Conservation (phyloP, 2,888 invertebrate genomes). For the Cepaea hortensis region DNA sequence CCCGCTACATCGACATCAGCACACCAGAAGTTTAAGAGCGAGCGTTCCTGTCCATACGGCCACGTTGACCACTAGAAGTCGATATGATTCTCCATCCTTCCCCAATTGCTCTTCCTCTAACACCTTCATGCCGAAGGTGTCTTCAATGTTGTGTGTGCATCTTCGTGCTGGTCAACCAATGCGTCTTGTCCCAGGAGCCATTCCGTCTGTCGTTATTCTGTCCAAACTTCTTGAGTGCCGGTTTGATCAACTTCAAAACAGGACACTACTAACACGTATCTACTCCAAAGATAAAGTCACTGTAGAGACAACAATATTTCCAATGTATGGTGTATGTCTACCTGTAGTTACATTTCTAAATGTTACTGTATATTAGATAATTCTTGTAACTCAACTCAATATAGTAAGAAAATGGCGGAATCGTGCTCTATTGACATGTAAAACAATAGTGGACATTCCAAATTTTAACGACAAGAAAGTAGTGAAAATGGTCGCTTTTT, state of each 20-base stretch:
- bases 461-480: neutral
- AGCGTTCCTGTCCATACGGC: no score
- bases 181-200: no score
- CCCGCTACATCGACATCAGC: no score
- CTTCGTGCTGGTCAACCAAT: no score
- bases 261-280: neutral
- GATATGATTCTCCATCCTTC: no score
- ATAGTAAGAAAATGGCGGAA: neutral
- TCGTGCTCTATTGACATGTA: neutral
- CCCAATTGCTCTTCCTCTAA: no score
- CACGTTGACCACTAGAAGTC: no score
- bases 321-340: neutral
- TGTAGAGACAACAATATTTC: neutral
- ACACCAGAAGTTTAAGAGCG: no score
- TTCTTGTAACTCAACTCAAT: neutral
- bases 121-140: no score
- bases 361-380: neutral
- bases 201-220: no score
- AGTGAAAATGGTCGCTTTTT: neutral
- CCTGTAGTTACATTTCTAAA: neutral
- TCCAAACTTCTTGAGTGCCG: neutral
- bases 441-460: neutral
- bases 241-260: neutral
- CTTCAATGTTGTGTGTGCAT: no score
- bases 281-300: neutral